A percentile compares a stretch with the other conserved stretches of the same genome.
Conservation (phyloP, 2,113 vertebrate genomes). For the Strix aluco region DNA sequence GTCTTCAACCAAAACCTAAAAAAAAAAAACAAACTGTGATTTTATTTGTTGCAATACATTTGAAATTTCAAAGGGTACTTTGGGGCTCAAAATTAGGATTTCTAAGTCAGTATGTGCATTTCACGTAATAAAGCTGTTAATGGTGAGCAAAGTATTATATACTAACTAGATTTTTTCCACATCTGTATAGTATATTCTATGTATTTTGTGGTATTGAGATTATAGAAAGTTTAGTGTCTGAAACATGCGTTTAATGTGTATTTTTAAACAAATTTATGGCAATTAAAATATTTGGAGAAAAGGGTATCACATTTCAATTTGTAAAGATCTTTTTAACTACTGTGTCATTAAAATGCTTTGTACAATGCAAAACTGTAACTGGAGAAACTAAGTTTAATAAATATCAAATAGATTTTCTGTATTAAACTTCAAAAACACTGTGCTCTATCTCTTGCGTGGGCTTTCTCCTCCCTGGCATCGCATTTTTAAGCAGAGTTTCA, state of each 20-base stretch:
- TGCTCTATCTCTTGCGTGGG: neutral
- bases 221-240: constrained; percentile 90
- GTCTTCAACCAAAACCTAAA: constrained; percentile 81
- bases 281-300: constrained; percentile 90
- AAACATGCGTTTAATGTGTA: constrained; percentile 88
- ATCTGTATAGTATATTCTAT: constrained; percentile 99
- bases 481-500: neutral
- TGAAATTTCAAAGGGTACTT: constrained; percentile 92
- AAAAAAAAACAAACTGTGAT: constrained; percentile 75
- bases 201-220: constrained; percentile 99
- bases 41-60: constrained; percentile 84
- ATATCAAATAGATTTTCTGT: constrained; percentile 90
- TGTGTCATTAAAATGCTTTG: constrained; percentile 89
- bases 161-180: constrained; percentile 94
- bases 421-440: constrained; percentile 72
- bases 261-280: constrained; percentile 89
- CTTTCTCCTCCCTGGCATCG: neutral
- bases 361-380: constrained; percentile 90
- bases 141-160: constrained; percentile 98
- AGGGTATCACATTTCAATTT: constrained; percentile 91
- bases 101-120: constrained; percentile 84
- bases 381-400: constrained; percentile 89
- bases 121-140: constrained; percentile 85
- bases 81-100: constrained; percentile 84
- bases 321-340: constrained; percentile 89